Percentiles rank a stretch among this genome's conserved stretches.
phyloP scores from a whole-genome alignment of 1,140 invertebrate genomes.

The Pseudachorutes palmiensis region DNA sequence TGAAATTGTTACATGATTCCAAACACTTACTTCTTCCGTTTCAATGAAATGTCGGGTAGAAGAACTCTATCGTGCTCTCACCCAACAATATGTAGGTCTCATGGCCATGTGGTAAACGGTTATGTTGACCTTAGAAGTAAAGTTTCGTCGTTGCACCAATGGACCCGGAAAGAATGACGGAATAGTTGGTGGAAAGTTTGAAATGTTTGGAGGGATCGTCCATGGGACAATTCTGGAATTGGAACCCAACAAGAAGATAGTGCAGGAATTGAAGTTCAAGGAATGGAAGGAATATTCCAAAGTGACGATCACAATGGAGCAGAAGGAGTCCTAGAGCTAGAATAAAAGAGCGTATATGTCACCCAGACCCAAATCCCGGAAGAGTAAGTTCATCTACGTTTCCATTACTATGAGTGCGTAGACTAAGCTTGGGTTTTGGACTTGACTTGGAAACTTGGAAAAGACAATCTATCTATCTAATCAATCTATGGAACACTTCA shows the following conservation, averaged over 20 bases:
- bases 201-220: slow-evolving; percentile 85
- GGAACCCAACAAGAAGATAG: slow-evolving; percentile 71
- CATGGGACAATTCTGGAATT: slow-evolving; percentile 78
- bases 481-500: too few relatives aligned
- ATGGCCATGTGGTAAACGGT: too few relatives aligned
- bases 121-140: too few relatives aligned
- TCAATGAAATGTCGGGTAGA: slow-evolving; percentile 69
- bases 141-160: slow-evolving; percentile 67
- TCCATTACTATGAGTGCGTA: too few relatives aligned
- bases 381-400: too few relatives aligned
- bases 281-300: slow-evolving; percentile 90
- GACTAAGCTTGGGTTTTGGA: too few relatives aligned
- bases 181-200: slow-evolving; percentile 75
- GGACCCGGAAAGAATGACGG: slow-evolving; percentile 67
- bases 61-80: slow-evolving; percentile 83
- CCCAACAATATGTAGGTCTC: slow-evolving; percentile 58
- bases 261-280: slow-evolving; percentile 90
- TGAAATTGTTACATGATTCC: background rate
- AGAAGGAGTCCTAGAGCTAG: slow-evolving; percentile 77
- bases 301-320: slow-evolving; percentile 72
- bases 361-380: slow-evolving; percentile 52
- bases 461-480: too few relatives aligned
- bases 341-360: slow-evolving; percentile 70
- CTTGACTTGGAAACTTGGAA: too few relatives aligned
- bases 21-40: background rate